These are phyloP conservation scores for Trididemnum miniatum DNA, from an alignment of 23 tunicate genomes.

Conservation along the genomic window DNA sequence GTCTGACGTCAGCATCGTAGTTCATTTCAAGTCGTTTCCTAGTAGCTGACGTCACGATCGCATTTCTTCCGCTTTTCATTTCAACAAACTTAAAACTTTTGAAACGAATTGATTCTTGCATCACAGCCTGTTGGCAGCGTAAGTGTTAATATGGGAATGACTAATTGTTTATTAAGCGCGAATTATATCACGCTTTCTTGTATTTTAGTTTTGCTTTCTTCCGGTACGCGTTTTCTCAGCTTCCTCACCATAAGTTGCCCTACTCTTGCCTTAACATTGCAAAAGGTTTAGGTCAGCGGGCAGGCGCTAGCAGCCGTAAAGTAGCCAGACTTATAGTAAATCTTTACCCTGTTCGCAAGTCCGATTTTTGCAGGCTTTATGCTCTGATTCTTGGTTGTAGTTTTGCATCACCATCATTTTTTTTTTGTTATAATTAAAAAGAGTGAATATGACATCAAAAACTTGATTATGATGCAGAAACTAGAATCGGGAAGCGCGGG, in stretches of 20 bases:
- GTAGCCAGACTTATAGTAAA: too few species aligned
- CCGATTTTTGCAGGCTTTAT: too few species aligned
- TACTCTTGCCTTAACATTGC: background rate
- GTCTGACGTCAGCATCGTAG: background rate
- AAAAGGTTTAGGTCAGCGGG: too few species aligned
- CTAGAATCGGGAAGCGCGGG: too few species aligned
- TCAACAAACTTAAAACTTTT: background rate
- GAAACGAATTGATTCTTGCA: background rate
- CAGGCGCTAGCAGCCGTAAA: too few species aligned
- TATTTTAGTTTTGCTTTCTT: background rate
- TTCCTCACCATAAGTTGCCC: background rate
- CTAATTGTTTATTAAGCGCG: constrained; percentile 5
- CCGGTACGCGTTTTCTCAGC: background rate
- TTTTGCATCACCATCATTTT: too few species aligned
- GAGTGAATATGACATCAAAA: too few species aligned
- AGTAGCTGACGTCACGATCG: background rate
- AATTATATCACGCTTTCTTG: background rate
- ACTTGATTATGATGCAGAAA: too few species aligned
- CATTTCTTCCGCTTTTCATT: background rate
- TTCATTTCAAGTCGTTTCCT: background rate
- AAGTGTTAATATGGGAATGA: background rate
- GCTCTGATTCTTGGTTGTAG: too few species aligned
- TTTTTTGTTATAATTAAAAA: too few species aligned
- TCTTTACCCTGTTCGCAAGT: too few species aligned
- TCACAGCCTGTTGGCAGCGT: too few species aligned